Base-by-base conservation (phyloP, 1,140 invertebrate species). In the Heterodera schachtii region DNA sequence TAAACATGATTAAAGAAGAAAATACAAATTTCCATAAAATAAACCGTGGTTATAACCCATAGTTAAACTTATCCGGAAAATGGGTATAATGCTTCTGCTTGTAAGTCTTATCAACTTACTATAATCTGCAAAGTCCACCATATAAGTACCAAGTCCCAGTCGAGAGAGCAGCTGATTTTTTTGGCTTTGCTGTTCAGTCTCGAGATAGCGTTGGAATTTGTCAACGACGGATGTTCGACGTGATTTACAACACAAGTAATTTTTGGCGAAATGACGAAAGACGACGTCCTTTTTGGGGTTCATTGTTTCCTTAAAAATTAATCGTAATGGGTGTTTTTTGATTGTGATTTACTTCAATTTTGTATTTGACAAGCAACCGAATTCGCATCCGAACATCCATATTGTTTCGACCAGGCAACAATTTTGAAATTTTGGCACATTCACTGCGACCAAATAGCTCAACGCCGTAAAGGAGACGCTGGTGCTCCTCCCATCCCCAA, bases 331-430 rank as follows among this genome's bases (percentile, higher is more conserved):
- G 16, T 7, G n/a, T 41, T 76, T 9, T 31, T 31, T 31, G 31
- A 31, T 31, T 31, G 31, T 31, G 31, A 78, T 64, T 44, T 31
- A 87, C 84, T 70, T 77, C 60, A 73, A 85, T 86, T 70, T 85
- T 88, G 21, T 66, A 87, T 43, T 80, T 64, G n/a, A 86, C 31
- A 11, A 85, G 70, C 6, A 69, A 31, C 19, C 85, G 57, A 16
- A 87, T 64, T 19, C 84, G 86, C 41, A 52, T 74, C 67, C 82
- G 74, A 0, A 87, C 85, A 57, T 86, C 85, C 31, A 57, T 52
- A 11, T 76, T 86, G 83, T 85, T 85, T 73, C 84, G 43, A 13
- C 84, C 84, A 11, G 84, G 84, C 16, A 85, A 66, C 43, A 85
- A 47, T 64, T 71, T 83, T 21, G 84, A 75, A 49, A 85, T 85